These are phyloP conservation scores for Solenopsis fugax DNA, from an alignment of 1,140 invertebrate species.

Conservation along the genomic window DNA sequence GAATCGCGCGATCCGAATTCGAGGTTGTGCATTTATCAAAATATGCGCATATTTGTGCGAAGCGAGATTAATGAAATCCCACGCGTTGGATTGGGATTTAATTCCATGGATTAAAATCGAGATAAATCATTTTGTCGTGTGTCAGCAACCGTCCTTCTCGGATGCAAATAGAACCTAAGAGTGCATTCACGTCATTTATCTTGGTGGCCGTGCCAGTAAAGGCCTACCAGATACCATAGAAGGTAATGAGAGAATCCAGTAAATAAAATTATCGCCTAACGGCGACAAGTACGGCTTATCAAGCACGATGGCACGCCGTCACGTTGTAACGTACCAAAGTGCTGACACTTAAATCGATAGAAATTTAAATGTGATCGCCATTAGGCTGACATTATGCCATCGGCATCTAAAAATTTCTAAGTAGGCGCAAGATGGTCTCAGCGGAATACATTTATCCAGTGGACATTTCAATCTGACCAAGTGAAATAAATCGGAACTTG, in stretches of 20 bases:
- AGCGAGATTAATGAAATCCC: too few relatives aligned
- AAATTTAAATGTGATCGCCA: slow-evolving; percentile 49
- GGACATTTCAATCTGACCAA: background rate
- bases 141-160: slow-evolving; percentile 48
- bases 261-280: slow-evolving; percentile 77
- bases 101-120: slow-evolving; percentile 66
- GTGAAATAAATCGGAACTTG: background rate
- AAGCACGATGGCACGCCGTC: slow-evolving; percentile 61
- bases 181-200: slow-evolving; percentile 73
- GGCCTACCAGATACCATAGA: slow-evolving; percentile 56
- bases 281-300: slow-evolving; percentile 76
- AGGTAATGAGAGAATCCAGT: slow-evolving; percentile 22
- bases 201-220: slow-evolving; percentile 50
- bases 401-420: background rate
- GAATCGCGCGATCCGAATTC: background rate
- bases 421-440: too few relatives aligned
- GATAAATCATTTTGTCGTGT: slow-evolving; percentile 69
- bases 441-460: too few relatives aligned
- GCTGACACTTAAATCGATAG: slow-evolving; percentile 49
- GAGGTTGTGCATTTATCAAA: background rate
- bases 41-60: background rate
- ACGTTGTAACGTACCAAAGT: slow-evolving; percentile 41
- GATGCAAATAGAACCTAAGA: slow-evolving; percentile 72
- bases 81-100: slow-evolving; percentile 43
- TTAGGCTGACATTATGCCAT: background rate